A percentile compares a stretch with the other conserved stretches of the same genome.
phyloP scores from a whole-genome alignment of 2,888 invertebrate genomes.

The Lordiphosa andalusiaca region DNA sequence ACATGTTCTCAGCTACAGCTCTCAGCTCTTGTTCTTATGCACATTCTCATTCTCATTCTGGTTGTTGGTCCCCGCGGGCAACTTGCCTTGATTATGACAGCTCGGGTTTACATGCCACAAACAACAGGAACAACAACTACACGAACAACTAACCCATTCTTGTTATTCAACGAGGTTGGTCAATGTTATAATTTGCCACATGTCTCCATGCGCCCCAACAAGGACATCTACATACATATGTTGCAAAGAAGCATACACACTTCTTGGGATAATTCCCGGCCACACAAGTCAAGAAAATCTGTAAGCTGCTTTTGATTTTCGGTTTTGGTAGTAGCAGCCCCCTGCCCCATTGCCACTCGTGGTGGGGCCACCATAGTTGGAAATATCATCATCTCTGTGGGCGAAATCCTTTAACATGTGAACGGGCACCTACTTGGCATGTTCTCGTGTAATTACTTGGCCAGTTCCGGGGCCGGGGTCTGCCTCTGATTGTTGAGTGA shows the following conservation, averaged over 20 bases:
- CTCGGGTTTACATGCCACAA: slow-evolving; percentile 51
- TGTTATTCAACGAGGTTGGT: slow-evolving; percentile 39
- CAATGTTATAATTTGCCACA: slow-evolving; percentile 62
- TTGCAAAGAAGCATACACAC: slow-evolving; percentile 5
- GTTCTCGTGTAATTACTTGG: slow-evolving; percentile 68
- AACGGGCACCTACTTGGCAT: slow-evolving; percentile 46
- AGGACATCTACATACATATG: slow-evolving; percentile 30
- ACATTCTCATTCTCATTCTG: slow-evolving; percentile 1
- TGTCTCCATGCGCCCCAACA: slow-evolving; percentile 45
- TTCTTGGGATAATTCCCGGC: slow-evolving; percentile 13
- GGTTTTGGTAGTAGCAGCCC: background rate
- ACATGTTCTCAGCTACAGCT: slow-evolving; percentile 39
- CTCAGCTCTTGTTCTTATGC: slow-evolving; percentile 20
- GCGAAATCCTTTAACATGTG: slow-evolving; percentile 25
- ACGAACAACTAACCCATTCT: slow-evolving; percentile 34
- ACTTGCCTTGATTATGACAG: slow-evolving; percentile 71
- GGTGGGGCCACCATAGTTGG: background rate
- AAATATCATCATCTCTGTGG: background rate
- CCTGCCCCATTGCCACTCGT: background rate
- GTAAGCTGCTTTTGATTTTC: slow-evolving; percentile 37
- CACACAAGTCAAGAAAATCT: slow-evolving; percentile 24
- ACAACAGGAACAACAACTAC: slow-evolving; percentile 14
- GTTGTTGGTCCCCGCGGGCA: slow-evolving; percentile 56
- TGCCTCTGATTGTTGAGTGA: slow-evolving; percentile 69
- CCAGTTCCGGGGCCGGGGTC: slow-evolving; percentile 20